Evolutionary conservation across 2,888 invertebrate genomes (phyloP), one percentile per base, ranked within the genome.

Genomic region (Dryococelus australis): DNA sequence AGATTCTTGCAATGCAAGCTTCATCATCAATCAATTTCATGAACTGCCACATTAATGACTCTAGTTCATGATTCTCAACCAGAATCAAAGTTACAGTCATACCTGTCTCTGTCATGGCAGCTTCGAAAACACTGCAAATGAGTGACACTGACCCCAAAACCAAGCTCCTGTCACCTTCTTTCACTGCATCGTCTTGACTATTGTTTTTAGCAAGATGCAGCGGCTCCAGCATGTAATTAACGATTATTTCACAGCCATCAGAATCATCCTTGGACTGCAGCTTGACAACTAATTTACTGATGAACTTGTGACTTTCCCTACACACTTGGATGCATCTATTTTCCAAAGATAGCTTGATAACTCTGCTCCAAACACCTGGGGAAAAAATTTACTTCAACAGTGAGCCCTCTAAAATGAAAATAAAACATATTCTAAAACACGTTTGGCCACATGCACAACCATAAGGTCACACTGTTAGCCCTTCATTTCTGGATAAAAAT

Each of bases 31-130:
- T 24, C 28, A 43, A 24, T 28, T 80, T 28, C 24, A 80, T 26
- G 28, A 80, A 28, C 83, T 35, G 83, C 83, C 83, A 83, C 83
- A 83, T 83, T 16, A 83, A 24, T 24, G 83, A 24, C 83, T 83
- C 83, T 8, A 83, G 83, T 13, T 35, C 83, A 10, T 24, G 43
- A 13, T 35, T 27, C 83, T 83, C 83, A 8, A 83, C 35, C 83
- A 35, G 16, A 9, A 35, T 9, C 35, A 43, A 13, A 4, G 43
- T 83, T 12, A 24, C 24, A 27, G 28, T 20, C 20, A n/a, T 35
- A 13, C 83, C 28, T n/a, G 83, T 27, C 43, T n/a, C 83, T 13
- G 35, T 35, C 35, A 83, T 20, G 24, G 83, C 28, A 13, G 35
- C 83, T 35, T 83, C 83, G 9, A 83, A 35, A 12, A 83, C 43